Conservation (phyloP, 2,113 vertebrate species). For the Mixornis gularis region DNA sequence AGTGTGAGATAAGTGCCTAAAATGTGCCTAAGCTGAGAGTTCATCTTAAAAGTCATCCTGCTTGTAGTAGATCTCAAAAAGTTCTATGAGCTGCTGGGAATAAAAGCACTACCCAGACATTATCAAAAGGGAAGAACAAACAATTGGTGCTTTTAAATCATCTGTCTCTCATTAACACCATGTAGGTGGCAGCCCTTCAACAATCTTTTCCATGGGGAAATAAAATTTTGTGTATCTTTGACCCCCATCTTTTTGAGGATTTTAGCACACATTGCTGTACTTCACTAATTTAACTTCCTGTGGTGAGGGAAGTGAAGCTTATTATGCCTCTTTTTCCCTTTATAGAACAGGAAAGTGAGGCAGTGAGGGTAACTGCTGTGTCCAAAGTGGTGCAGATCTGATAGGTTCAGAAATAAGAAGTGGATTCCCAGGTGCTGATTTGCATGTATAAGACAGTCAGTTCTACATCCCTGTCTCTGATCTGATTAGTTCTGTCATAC, state of each 20-base stretch:
- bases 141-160: background rate
- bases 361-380: background rate
- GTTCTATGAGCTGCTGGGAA: background rate
- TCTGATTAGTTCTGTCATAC: background rate
- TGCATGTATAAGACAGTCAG: background rate
- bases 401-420: background rate
- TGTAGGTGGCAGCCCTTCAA: background rate
- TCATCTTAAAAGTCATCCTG: background rate
- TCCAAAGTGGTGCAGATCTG: background rate
- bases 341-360: background rate
- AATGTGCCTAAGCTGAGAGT: background rate
- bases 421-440: background rate
- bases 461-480: background rate
- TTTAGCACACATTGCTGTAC: background rate
- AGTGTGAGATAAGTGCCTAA: background rate
- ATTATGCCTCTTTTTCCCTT: background rate
- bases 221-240: background rate
- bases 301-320: background rate
- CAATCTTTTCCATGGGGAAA: background rate
- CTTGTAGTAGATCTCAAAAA: background rate
- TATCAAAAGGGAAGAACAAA: background rate
- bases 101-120: background rate
- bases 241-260: background rate
- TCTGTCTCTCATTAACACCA: background rate
- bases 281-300: background rate